Conservation (phyloP, 1,140 invertebrate species). For the Cardiocondyla obscurior region DNA sequence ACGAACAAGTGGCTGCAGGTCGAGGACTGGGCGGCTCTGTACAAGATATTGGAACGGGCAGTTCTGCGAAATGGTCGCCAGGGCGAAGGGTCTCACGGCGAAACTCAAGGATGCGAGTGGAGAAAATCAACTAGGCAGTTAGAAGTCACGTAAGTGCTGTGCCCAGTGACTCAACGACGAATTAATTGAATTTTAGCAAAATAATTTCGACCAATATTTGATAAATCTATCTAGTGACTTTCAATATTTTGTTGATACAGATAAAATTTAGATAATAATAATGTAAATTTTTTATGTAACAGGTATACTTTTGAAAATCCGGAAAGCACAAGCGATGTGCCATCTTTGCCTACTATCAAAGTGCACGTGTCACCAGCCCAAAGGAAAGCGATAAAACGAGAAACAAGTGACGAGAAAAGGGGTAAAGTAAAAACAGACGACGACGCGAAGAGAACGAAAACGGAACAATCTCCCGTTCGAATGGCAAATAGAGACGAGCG, state of each 20-base stretch:
- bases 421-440: slow-evolving; percentile 1
- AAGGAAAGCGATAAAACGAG: slow-evolving; percentile 40
- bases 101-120: slow-evolving; percentile 54
- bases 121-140: slow-evolving; percentile 70
- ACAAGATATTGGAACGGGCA: slow-evolving; percentile 70
- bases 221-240: too few species aligned
- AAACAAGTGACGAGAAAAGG: slow-evolving; percentile 3
- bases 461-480: neutral
- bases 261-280: neutral
- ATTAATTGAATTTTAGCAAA: neutral
- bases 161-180: too few species aligned
- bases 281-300: slow-evolving; percentile 3
- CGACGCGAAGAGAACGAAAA: neutral
- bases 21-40: slow-evolving; percentile 73
- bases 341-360: slow-evolving; percentile 71
- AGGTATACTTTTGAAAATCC: slow-evolving; percentile 71
- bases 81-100: slow-evolving; percentile 10
- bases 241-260: too few species aligned
- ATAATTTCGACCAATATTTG: neutral
- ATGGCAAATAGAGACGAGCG: slow-evolving; percentile 2
- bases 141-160: slow-evolving; percentile 73
- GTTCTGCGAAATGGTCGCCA: slow-evolving; percentile 63
- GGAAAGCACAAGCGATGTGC: slow-evolving; percentile 58
- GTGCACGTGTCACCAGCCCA: slow-evolving; percentile 69
- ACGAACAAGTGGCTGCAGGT: slow-evolving; percentile 76